Evolutionary conservation across 2,888 invertebrate species (phyloP).

Genomic region (Plagiodera versicolora): DNA sequence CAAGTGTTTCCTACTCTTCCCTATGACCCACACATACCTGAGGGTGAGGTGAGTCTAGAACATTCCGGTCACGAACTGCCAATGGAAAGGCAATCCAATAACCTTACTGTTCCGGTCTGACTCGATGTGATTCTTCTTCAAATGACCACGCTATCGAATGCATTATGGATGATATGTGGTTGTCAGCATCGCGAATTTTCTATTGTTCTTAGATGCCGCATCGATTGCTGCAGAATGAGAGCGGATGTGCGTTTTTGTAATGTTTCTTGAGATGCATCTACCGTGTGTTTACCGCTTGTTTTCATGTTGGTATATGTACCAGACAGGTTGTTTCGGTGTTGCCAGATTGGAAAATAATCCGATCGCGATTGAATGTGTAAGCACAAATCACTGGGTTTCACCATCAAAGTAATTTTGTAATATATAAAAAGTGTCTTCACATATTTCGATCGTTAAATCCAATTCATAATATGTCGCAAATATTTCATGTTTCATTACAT

Average conservation of each 20-base stretch:
- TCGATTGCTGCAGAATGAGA: slow-evolving; percentile 42
- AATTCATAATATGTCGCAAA: too few species aligned
- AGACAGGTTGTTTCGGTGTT: neutral
- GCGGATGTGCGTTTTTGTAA: slow-evolving; percentile 45
- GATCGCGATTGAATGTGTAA: too few species aligned
- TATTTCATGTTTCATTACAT: too few species aligned
- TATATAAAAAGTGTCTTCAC: too few species aligned
- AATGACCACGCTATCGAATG: slow-evolving; percentile 47
- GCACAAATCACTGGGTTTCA: too few species aligned
- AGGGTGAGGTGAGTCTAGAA: slow-evolving; percentile 49
- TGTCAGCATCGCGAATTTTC: slow-evolving; percentile 44
- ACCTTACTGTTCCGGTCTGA: slow-evolving; percentile 56
- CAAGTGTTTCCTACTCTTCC: too few species aligned
- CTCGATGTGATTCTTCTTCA: slow-evolving; percentile 50
- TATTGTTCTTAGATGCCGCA: slow-evolving; percentile 49
- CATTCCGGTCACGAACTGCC: slow-evolving; percentile 49
- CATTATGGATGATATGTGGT: slow-evolving; percentile 45
- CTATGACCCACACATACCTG: slow-evolving; percentile 33
- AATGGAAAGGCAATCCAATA: slow-evolving; percentile 56
- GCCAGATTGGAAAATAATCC: neutral
- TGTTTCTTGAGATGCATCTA: slow-evolving; percentile 33
- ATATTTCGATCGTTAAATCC: too few species aligned
- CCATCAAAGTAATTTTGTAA: too few species aligned
- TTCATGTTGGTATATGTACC: slow-evolving; percentile 36
- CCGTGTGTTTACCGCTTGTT: slow-evolving; percentile 41